Evolutionary conservation across 2,888 invertebrate species (phyloP), one percentile per base, ranked within the genome.

Genomic region (Netelia inedita): DNA sequence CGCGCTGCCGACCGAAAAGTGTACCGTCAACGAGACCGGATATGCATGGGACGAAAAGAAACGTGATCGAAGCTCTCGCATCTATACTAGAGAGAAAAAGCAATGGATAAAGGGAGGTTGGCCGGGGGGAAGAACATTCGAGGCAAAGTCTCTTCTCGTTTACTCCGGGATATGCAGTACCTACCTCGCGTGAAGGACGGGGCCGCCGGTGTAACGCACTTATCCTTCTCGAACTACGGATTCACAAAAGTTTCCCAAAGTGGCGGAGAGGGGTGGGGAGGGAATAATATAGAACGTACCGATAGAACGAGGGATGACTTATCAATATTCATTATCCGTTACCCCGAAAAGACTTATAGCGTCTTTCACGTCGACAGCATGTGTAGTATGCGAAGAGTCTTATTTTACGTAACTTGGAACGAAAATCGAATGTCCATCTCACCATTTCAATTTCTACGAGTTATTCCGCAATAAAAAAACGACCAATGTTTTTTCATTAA

Each of bases 271-370:
- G n/a, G n/a, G n/a, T n/a, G n/a, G n/a, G 35, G 8, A 6, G 35
- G 35, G 6, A 28, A 61, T 46, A 46, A 14, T 46, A 46, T 46
- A 14, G 46, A 46, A 46, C 46, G 14, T 46, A 46, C 2, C 14
- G 14, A 72, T 63, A 23, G 28, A 41, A 61, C 28, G 59, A 63
- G 71, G 66, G 86, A 86, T 75, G 87, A 87, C 89, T 89, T 90
- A 90, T 90, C 90, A 89, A 90, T 90, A 90, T 90, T 90, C 90
- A 89, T 90, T 90, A 90, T 88, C 86, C 87, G 85, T 23, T 79
- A 78, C 79, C 83, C 85, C 86, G 86, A 87, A 65, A 66, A 73
- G 28, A 35, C 35, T 6, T 35, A 63, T 63, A 35, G 63, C 63
- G 35, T 23, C 14, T 11, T 61, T 10, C 11, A 23, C 11, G 10